Base-by-base conservation (phyloP, 30 jellyfish, hydroid and myxozoan species). In the Morbakka virulenta region DNA sequence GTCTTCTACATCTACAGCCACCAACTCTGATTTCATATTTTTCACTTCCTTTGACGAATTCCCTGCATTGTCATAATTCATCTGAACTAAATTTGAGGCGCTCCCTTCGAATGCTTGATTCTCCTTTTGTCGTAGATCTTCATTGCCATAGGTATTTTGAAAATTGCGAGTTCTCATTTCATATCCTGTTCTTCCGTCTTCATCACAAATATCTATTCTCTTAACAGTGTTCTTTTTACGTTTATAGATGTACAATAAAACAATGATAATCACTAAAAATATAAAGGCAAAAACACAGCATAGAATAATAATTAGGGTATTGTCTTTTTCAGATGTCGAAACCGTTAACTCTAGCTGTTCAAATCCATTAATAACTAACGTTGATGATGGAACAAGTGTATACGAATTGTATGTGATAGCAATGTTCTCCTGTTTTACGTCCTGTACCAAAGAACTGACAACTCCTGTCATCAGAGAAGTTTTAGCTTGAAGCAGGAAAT, bases 291-390 rank as follows among this genome's bases (percentile, higher is more conserved):
- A 84, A 49, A 86, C 92, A 52, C 77, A 86, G 25, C 71, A 66
- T 11, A 87, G 66, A 23, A 73, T 63, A 51, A 87, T 68, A 26
- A 74, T 48, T 67, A 57, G 6, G 6, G 22, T 28, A 6, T 79
- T 65, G 25, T 57, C 61, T 32, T 75, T 80, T 32, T 36, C 27
- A 13, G 28, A 27, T 35, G 81, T 72, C 17, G 74, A 52, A 65
- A 67, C 51, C 50, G 93, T 84, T 34, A 69, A 67, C 2, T 80
- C 75, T 12, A 87, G 67, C 52, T 70, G 63, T 82, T 87, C 96
- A 22, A 62, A 32, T 35, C 96, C 96, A 52, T 87, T 77, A 1
- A 87, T 67, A 47, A 4, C n/a, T 77, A 87, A 36, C 30, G 96
- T 68, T 83, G 71, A 82, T 71, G 69, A 51, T 22, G 96, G 89